Base-by-base conservation (phyloP, 2,797 vertebrate genomes). In the Lophotriccus pileatus region DNA sequence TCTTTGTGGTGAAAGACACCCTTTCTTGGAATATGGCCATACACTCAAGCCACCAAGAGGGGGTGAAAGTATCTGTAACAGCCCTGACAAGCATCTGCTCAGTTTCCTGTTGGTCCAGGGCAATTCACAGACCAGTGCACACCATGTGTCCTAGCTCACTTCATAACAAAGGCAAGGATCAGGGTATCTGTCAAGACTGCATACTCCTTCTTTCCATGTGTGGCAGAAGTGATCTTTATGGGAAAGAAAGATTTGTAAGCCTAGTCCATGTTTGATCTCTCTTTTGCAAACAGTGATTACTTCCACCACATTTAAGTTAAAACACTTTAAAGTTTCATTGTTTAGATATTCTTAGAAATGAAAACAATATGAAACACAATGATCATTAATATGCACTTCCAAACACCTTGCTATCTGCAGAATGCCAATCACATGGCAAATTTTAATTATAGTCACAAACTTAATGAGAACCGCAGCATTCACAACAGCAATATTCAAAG, bases 231-330 rank as follows among this genome's bases (percentile, higher is more conserved):
- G 8, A 84, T 92, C 74, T 93, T 94, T 90, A 93, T 63, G 70
- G 63, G 47, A 84, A 84, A 43, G 59, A 73, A 94, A 95, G 84
- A 93, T 93, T 94, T 94, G 90, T 95, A 95, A 95, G 59, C 63
- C 52, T 70, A 56, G 70, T 84, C 67, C 1, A 2, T 74, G 56
- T 90, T 91, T 96, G 81, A 90, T 90, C 92, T 94, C 23, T 73
- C 44, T 84, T 86, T 74, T 89, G 84, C 47, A 86, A 96, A 93
- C 74, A 93, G 41, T 50, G 70, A 77, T 95, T 93, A 63, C 30
- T 89, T 95, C 77, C 56, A 76, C 56, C 70, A 84, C 77, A 89
- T 43, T 74, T 67, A 95, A 86, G 64, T 79, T 74, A 91, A 94
- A 94, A 91, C 69, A 86, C 75, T 92, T 87, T 85, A 39, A 93